Base-by-base conservation (phyloP, 2,113 vertebrate genomes). In the Orycteropus afer region DNA sequence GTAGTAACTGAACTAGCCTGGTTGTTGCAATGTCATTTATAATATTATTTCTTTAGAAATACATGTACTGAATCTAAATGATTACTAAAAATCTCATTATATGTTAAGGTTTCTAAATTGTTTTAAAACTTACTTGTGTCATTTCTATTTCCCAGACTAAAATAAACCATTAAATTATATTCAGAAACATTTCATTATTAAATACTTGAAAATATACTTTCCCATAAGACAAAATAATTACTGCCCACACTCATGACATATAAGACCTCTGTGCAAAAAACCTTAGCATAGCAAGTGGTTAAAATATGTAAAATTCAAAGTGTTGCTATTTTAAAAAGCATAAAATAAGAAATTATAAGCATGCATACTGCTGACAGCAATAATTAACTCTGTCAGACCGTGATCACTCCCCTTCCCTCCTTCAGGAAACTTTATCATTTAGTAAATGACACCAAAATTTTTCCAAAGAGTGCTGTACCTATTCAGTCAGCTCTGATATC, bases 151-250 rank as follows among this genome's bases (percentile, higher is more conserved):
- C 34, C 27, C 49, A 79, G 37, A 61, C 23, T 45, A 93, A 94
- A 89, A 84, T 81, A 90, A 96, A 94, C 57, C 45, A 89, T 34
- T 89, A 78, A 63, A 79, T 57, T 42, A 76, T 53, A 83, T 80
- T 86, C 55, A 77, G 23, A 74, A 69, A 91, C 23, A 76, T 23
- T 65, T 85, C 25, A 47, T 47, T 71, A 61, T 32, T 40, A 42
- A 51, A 63, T 69, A 7, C 49, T 14, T 74, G 76, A 67, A 95
- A 32, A 32, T n/a, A 83, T 9, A 53, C n/a, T n/a, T 79, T 63
- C 8, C 49, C 47, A 34, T 27, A 63, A 18, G 49, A 91, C 40
- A 85, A 73, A 80, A n/a, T 20, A 18, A 87, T 6, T 63, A 59
- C 7, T 61, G 45, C 37, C 40, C 45, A 71, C 4, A 88, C 12